Evolutionary conservation across 2,797 vertebrate species (phyloP).

Genomic region (Podarcis lilfordi): DNA sequence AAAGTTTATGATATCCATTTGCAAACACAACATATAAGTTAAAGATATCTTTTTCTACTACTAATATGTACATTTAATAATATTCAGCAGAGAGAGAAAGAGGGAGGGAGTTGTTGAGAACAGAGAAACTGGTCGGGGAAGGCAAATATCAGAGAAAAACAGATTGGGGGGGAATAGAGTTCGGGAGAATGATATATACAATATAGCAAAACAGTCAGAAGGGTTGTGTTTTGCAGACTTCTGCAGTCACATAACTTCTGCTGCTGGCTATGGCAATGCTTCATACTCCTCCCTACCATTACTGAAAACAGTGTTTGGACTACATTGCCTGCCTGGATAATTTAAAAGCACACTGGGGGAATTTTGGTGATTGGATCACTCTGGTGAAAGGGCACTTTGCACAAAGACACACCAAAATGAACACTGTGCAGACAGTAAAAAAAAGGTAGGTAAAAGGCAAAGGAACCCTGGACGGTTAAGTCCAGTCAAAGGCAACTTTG

Average conservation of each 20-base stretch:
- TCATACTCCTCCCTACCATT: background rate
- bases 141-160: background rate
- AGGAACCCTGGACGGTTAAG: background rate
- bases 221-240: background rate
- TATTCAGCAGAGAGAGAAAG: background rate
- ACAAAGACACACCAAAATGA: background rate
- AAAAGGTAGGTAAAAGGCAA: background rate
- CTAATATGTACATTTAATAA: background rate
- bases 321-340: background rate
- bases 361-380: background rate
- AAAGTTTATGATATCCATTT: too few species aligned
- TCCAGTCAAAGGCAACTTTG: too few species aligned
- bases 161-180: too few species aligned
- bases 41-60: background rate
- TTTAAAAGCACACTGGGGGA: background rate
- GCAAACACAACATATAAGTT: background rate
- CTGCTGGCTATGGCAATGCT: background rate
- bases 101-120: background rate
- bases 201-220: background rate
- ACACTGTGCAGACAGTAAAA: background rate
- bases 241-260: background rate
- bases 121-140: background rate
- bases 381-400: background rate
- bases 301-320: background rate
- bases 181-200: background rate